A percentile compares a stretch with the other conserved stretches of the same genome.
Conservation (phyloP, 2,113 vertebrate genomes). For the Embiotoca jacksoni region DNA sequence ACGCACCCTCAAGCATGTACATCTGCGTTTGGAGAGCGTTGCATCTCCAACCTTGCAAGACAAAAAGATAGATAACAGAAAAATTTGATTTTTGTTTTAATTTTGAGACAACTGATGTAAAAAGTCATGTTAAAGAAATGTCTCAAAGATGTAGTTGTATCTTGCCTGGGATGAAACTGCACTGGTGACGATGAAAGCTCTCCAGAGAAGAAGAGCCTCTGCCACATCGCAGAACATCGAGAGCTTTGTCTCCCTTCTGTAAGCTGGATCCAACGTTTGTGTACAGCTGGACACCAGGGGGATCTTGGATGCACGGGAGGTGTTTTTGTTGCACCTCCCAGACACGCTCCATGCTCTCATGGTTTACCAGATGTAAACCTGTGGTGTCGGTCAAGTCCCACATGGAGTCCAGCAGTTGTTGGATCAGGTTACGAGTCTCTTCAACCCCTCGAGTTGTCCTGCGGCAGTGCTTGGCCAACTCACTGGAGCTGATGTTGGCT, state of each 20-base stretch:
- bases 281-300: slow-evolving; percentile 28
- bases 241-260: slow-evolving; percentile 27
- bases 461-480: background rate
- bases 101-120: too few species aligned
- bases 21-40: background rate
- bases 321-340: slow-evolving; percentile 22
- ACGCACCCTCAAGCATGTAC: slow-evolving; percentile 8
- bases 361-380: background rate
- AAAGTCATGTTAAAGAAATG: background rate
- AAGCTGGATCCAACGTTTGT: background rate
- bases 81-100: too few species aligned
- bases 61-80: too few species aligned
- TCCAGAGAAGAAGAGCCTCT: slow-evolving; percentile 26
- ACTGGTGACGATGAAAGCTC: too few species aligned
- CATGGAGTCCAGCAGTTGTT: background rate
- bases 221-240: slow-evolving; percentile 28
- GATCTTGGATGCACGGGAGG: slow-evolving; percentile 23
- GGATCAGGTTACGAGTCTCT: too few species aligned
- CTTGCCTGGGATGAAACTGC: too few species aligned
- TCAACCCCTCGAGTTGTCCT: background rate
- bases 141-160: background rate
- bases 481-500: background rate
- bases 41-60: background rate
- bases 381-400: slow-evolving; percentile 11
- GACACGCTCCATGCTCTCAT: slow-evolving; percentile 6